Evolutionary conservation across 2,888 invertebrate species (phyloP), one percentile per base, ranked within the genome.

Genomic region (Torymus tubicola): DNA sequence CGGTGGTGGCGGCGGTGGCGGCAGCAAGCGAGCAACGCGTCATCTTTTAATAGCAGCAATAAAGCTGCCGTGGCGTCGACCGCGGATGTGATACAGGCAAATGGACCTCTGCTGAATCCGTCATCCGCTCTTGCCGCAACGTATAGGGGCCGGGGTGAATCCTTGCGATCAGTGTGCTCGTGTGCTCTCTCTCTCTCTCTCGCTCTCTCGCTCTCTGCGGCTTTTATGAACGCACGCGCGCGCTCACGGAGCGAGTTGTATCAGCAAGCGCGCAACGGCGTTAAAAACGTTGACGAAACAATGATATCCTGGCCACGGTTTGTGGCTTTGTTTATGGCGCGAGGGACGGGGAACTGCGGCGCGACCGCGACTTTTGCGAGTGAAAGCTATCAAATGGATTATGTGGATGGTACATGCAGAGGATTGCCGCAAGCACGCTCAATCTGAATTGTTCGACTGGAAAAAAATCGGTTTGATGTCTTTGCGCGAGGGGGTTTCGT

Each of bases 11-110:
- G 18, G n/a, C 69, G 55, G 42, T 82, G 76, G 69, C 83, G 84
- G 82, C 84, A 73, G 42, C 42, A 42, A 42, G 42, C 42, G 81
- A 67, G 83, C 75, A 81, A 84, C 84, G 84, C 82, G 85, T 86
- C 87, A 86, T 86, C 85, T 86, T 86, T 87, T 87, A 86, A 87
- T 87, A 85, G 84, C 81, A 14, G 83, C 84, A 83, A 86, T 85
- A 86, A 85, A 85, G 81, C 81, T 81, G 77, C 76, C 73, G 64
- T 68, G 71, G 76, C 67, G 67, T 57, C n/a, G n/a, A 60, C 50
- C 21, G 31, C 63, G 24, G 64, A 31, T 64, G 58, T 58, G 68
- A 63, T 58, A 64, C 70, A 61, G 63, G 72, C 80, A 81, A 81
- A 81, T 78, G 69, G 82, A 82, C 64, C 57, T 12, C 64, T 75